A percentile compares a stretch with the other conserved stretches of the same genome.
These are phyloP conservation scores for Eumerus sabulonum DNA, from an alignment of 2,888 invertebrate genomes.

Conservation along the genomic window DNA sequence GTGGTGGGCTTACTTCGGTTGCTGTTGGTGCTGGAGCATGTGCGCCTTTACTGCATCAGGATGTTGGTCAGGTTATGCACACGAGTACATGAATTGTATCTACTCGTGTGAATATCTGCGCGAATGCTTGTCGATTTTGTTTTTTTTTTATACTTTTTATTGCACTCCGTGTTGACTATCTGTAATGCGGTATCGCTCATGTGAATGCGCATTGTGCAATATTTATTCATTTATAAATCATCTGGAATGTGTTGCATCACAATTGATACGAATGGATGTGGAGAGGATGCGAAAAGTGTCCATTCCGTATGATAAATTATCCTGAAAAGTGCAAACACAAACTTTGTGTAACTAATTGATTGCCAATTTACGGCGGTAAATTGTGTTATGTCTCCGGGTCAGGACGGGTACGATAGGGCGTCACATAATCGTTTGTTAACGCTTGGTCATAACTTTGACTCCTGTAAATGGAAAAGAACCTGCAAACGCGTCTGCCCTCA, in stretches of 20 bases:
- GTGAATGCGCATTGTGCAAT: slow-evolving; percentile 41
- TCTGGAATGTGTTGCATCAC: slow-evolving; percentile 35
- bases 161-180: slow-evolving; percentile 33
- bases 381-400: too few species aligned
- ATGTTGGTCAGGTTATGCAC: background rate
- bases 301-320: slow-evolving; percentile 10
- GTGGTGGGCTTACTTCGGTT: background rate
- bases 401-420: too few species aligned
- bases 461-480: too few species aligned
- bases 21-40: slow-evolving; percentile 27
- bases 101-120: slow-evolving; percentile 43
- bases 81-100: too few species aligned
- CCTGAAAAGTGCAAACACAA: too few species aligned
- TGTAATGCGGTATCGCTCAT: slow-evolving; percentile 57
- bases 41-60: slow-evolving; percentile 24
- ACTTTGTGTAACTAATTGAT: slow-evolving; percentile 2
- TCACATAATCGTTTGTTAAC: too few species aligned
- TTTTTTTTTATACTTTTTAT: background rate
- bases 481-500: too few species aligned
- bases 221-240: slow-evolving; percentile 63
- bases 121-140: slow-evolving; percentile 30
- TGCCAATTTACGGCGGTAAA: too few species aligned
- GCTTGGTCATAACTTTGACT: too few species aligned
- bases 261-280: slow-evolving; percentile 39
- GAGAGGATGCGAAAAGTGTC: slow-evolving; percentile 12